phyloP scores from a whole-genome alignment of 2,888 invertebrate species.

The Lymantria dispar region DNA sequence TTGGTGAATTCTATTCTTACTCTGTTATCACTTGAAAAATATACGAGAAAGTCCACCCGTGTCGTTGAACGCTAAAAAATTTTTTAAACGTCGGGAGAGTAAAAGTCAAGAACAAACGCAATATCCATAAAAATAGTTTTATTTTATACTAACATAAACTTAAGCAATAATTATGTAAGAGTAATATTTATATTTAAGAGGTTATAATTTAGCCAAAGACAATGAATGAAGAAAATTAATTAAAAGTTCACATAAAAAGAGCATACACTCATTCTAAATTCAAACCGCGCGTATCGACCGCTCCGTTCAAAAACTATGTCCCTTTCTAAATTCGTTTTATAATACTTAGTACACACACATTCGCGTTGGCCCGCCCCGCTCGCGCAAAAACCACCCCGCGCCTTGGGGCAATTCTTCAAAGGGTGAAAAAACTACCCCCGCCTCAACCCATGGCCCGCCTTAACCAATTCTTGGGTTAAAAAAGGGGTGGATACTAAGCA shows the following conservation, averaged over 20 bases:
- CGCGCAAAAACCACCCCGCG: slow-evolving; percentile 63
- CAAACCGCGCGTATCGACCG: slow-evolving; percentile 43
- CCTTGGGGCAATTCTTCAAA: slow-evolving; percentile 81
- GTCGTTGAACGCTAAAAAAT: no score
- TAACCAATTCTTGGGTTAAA: slow-evolving; percentile 79
- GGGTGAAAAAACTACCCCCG: slow-evolving; percentile 73
- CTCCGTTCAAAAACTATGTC: slow-evolving; percentile 68
- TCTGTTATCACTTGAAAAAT: no score
- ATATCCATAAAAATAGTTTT: no score
- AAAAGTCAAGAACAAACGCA: no score
- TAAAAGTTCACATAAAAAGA: no score
- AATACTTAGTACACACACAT: slow-evolving; percentile 69
- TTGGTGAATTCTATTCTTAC: no score
- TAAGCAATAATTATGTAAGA: background rate
- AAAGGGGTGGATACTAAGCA: slow-evolving; percentile 80
- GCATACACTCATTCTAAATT: slow-evolving; percentile 26
- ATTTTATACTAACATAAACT: no score
- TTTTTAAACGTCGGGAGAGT: no score
- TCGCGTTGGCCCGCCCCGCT: slow-evolving; percentile 43
- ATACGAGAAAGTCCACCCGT: no score
- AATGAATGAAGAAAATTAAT: no score
- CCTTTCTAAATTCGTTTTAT: slow-evolving; percentile 74
- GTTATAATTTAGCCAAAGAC: no score
- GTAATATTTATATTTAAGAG: background rate
- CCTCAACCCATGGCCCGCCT: slow-evolving; percentile 63